Base-by-base conservation (phyloP, 2,797 vertebrate species). In the Odontamblyopus rebecca region DNA sequence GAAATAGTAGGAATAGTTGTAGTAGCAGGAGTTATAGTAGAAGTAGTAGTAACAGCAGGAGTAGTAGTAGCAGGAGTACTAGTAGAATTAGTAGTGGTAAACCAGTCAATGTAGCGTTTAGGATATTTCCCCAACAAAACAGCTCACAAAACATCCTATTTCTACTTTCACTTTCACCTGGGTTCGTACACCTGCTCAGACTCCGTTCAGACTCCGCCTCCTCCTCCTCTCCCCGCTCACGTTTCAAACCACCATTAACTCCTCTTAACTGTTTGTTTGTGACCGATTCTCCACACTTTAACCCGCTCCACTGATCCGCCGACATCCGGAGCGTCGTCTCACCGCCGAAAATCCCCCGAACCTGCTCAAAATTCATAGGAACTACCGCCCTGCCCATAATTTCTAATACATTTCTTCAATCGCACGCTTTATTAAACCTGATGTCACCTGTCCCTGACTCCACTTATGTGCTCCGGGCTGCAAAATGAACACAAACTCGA, bases 201-300 rank as follows among this genome's bases (percentile, higher is more conserved):
- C 70, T 78, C 67, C 80, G 60, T 69, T 72, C 30, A 32, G 30
- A 32, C 73, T 70, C 66, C 1, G 13, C 67, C 79, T 60, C 62
- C 38, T 81, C 81, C 61, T 73, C 59, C 30, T 54, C 71, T 73
- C 71, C 44, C 68, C 6, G 67, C 67, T 82, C 30, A 78, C 79
- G 64, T 76, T 57, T 27, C 4, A 41, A 71, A 70, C 75, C 41
- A 30, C 53, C 27, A 35, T 65, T 48, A 65, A 11, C 23, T 65
- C 41, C 69, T 75, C 48, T 62, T 64, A 78, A 48, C 19, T 23
- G 16, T 51, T 69, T 77, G 68, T 48, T n/a, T 73, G 72, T 27
- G 38, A 32, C 59, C 62, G 51, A 8, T 67, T 19, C 1, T 61
- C 29, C 68, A 29, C 63, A 56, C 32, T 67, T 57, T 26, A 67